Percentiles rank a stretch among this genome's conserved stretches.
These are phyloP conservation scores for Melopsittacus undulatus DNA, from an alignment of 2,797 vertebrate genomes.

Conservation along the genomic window DNA sequence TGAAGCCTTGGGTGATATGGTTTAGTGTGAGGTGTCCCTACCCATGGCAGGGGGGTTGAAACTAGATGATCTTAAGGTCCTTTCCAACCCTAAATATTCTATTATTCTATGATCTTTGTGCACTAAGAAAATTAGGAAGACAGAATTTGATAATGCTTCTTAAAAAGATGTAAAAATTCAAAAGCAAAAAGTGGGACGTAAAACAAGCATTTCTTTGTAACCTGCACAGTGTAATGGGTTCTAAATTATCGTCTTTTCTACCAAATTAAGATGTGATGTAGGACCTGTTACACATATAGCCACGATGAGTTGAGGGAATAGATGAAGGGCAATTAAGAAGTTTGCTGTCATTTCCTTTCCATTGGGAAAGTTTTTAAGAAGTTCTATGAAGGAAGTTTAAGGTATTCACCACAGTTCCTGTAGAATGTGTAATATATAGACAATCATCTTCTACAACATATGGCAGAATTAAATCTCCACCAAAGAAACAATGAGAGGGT, in stretches of 20 bases:
- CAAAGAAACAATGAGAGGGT: neutral
- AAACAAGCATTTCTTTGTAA: neutral
- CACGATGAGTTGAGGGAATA: neutral
- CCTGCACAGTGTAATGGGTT: neutral
- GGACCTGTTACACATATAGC: neutral
- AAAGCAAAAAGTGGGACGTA: neutral
- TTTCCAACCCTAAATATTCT: no score
- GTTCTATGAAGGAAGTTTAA: neutral
- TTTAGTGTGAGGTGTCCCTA: no score
- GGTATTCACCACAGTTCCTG: neutral
- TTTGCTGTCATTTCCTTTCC: neutral
- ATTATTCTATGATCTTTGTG: neutral
- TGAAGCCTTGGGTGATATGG: no score
- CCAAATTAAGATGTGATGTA: neutral
- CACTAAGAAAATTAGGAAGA: neutral
- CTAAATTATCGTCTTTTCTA: neutral
- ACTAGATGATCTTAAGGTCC: no score
- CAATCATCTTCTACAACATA: neutral
- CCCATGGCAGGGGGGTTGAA: no score
- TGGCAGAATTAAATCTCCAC: neutral
- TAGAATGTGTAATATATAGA: neutral
- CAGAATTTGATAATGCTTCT: neutral
- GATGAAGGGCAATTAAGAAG: neutral
- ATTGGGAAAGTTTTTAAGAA: neutral
- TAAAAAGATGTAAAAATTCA: neutral